These are phyloP conservation scores for Darevskia mixta DNA, from an alignment of 2,797 vertebrate genomes.

Conservation along the genomic window DNA sequence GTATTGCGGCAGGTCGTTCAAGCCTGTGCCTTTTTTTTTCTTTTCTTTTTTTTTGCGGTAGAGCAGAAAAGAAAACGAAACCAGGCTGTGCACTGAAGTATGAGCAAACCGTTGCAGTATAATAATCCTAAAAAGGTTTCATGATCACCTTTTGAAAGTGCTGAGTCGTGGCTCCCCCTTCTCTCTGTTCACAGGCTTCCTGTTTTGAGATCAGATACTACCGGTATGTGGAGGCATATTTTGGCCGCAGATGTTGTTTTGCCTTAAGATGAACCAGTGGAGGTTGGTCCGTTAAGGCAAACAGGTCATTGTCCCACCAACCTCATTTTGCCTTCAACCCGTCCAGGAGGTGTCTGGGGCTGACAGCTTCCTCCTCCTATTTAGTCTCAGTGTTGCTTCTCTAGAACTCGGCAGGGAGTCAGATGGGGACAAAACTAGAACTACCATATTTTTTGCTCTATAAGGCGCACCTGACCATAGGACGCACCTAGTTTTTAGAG, in stretches of 20 bases:
- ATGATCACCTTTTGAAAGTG: neutral
- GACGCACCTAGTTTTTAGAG: no score
- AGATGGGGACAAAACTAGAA: no score
- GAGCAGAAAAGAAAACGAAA: neutral
- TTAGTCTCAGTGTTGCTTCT: no score
- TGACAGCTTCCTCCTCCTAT: no score
- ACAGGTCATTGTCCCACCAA: no score
- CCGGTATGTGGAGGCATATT: neutral
- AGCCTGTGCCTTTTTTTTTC: neutral
- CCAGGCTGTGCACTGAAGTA: conserved; percentile 4
- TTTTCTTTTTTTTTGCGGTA: neutral
- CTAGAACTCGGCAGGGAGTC: no score
- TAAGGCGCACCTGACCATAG: no score
- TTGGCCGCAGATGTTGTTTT: neutral
- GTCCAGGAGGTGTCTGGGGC: no score
- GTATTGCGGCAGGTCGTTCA: conserved; percentile 38
- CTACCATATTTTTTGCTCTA: no score
- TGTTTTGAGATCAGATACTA: neutral
- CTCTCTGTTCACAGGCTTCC: neutral
- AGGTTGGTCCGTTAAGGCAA: no score
- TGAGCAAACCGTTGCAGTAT: neutral
- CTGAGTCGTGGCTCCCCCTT: neutral
- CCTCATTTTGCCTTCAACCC: neutral
- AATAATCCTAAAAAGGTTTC: conserved; percentile 3
- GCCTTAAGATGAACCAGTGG: neutral